Evolutionary conservation across 2,888 invertebrate species (phyloP).

Genomic region (Cylindroiulus punctatus): DNA sequence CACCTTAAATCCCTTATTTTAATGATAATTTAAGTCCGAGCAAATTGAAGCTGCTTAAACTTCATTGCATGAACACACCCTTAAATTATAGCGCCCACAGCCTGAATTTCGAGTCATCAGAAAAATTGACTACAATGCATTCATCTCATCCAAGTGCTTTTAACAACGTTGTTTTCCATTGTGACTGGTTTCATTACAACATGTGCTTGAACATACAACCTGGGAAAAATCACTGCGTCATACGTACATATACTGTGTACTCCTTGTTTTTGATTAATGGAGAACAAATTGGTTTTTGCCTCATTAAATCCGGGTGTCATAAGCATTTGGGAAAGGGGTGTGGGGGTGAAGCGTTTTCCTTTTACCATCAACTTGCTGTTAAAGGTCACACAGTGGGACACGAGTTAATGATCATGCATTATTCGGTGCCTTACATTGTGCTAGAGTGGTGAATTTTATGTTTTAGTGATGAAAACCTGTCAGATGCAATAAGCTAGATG

Average conservation of each 20-base stretch:
- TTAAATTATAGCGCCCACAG: not conserved
- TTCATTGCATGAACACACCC: not conserved
- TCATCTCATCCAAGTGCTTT: no score
- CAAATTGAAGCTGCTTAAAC: constrained; percentile 21
- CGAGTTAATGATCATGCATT: constrained; percentile 8
- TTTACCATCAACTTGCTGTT: not conserved
- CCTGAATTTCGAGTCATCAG: not conserved
- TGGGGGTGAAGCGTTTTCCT: not conserved
- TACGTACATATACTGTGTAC: no score
- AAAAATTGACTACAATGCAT: no score
- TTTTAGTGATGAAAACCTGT: not conserved
- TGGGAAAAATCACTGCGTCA: no score
- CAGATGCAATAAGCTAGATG: not conserved
- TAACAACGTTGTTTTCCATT: no score
- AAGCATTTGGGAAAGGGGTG: not conserved
- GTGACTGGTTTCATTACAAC: no score
- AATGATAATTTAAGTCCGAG: not conserved
- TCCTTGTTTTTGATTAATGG: not conserved
- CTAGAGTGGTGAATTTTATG: not conserved
- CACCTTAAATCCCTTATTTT: constrained; percentile 13
- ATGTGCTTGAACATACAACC: no score
- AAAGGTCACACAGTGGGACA: not conserved
- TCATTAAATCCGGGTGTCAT: not conserved
- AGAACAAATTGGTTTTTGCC: not conserved
- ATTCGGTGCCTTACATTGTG: not conserved